These are phyloP conservation scores for Xestia rhomboidea DNA, from an alignment of 2,888 invertebrate species.

Conservation along the genomic window DNA sequence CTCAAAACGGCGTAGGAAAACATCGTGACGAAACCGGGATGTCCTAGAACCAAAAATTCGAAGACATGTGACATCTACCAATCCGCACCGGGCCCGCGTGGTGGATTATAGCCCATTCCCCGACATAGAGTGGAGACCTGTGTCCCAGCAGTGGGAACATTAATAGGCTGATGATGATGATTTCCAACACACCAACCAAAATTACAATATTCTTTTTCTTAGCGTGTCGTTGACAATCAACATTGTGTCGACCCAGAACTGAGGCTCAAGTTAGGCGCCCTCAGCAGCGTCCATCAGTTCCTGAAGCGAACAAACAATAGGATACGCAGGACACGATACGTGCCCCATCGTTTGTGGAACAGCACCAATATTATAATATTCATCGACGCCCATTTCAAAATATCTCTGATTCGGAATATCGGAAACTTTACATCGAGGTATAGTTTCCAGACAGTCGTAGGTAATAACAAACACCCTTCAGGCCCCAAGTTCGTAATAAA, in stretches of 20 bases:
- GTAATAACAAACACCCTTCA: slow-evolving; percentile 14
- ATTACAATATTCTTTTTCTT: not conserved
- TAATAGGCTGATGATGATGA: too few species aligned
- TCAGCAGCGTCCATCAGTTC: not conserved
- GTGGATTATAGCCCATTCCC: too few species aligned
- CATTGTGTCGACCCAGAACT: not conserved
- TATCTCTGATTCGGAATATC: slow-evolving; percentile 12
- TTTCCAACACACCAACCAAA: too few species aligned
- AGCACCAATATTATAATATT: not conserved
- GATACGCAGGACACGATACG: too few species aligned
- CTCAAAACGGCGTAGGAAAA: too few species aligned
- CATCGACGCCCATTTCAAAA: not conserved
- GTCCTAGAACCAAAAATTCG: too few species aligned
- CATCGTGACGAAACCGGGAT: too few species aligned
- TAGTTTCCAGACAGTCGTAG: slow-evolving; percentile 11
- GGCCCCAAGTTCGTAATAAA: slow-evolving; percentile 36
- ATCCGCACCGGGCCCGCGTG: too few species aligned
- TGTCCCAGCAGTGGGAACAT: too few species aligned
- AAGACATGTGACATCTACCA: too few species aligned
- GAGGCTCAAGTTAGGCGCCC: not conserved
- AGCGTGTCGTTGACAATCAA: not conserved
- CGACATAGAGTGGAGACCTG: too few species aligned
- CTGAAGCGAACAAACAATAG: not conserved
- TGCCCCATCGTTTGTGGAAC: not conserved
- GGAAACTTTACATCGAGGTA: not conserved